These are phyloP conservation scores for Zootoca vivipara DNA, from an alignment of 2,113 vertebrate genomes.

Conservation along the genomic window DNA sequence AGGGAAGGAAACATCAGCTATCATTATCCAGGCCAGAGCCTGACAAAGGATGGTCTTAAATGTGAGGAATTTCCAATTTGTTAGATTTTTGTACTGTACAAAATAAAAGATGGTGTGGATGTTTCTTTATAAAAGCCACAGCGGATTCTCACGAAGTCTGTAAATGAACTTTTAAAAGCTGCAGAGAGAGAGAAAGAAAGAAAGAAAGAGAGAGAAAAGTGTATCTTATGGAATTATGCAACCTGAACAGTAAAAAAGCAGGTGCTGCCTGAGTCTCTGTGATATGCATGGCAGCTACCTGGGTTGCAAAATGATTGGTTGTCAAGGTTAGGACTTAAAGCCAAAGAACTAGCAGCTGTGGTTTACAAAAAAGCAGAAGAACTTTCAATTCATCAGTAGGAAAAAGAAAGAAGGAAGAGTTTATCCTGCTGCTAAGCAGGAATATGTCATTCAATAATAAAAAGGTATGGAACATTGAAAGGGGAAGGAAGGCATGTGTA, in stretches of 20 bases:
- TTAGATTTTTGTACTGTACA: background rate
- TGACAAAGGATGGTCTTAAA: background rate
- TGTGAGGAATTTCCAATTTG: background rate
- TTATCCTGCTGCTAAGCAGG: constrained; percentile 22
- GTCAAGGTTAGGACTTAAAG: constrained; percentile 7
- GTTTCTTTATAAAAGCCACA: background rate
- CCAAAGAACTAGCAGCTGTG: constrained; percentile 39
- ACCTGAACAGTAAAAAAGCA: background rate
- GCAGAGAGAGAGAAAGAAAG: background rate
- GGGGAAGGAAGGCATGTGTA: constrained; percentile 50
- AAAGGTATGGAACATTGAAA: constrained; percentile 50
- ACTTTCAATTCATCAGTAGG: constrained; percentile 30
- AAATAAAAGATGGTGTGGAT: background rate
- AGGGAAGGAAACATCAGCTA: background rate
- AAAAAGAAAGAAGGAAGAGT: constrained; percentile 28
- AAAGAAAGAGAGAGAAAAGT: no score
- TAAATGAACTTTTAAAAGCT: background rate
- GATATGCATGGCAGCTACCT: constrained; percentile 21
- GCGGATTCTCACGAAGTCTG: background rate
- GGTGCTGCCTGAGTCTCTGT: background rate
- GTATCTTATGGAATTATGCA: background rate
- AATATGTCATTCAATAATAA: constrained; percentile 28
- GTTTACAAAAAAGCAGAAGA: constrained; percentile 19
- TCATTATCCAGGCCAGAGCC: background rate
- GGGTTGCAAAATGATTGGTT: constrained; percentile 31